These are phyloP conservation scores for Heliocidaris erythrogramma DNA, from an alignment of 35 echinoderm and acorn worm species.

Conservation along the genomic window DNA sequence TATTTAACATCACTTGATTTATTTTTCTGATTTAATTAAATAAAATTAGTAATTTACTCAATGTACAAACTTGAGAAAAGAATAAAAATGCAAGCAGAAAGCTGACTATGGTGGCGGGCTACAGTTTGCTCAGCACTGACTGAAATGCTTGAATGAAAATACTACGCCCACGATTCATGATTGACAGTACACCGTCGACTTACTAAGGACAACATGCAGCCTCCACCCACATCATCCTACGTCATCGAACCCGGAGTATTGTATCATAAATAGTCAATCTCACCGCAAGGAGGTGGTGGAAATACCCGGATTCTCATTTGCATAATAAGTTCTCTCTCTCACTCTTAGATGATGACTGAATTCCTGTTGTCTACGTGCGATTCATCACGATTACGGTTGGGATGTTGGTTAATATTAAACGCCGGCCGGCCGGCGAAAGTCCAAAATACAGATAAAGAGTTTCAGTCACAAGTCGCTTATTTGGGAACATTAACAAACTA, in stretches of 20 bases:
- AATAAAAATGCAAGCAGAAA: too few species aligned
- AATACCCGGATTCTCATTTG: constrained; percentile 33
- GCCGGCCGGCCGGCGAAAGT: constrained; percentile 41
- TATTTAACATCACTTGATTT: too few species aligned
- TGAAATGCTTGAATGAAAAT: neutral
- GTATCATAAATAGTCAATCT: neutral
- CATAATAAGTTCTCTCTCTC: neutral
- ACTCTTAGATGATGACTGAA: neutral
- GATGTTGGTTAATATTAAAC: constrained; percentile 46
- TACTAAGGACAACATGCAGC: too few species aligned
- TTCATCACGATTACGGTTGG: neutral
- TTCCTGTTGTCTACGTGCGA: constrained; percentile 32
- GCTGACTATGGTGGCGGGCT: neutral
- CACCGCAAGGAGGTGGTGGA: constrained; percentile 3
- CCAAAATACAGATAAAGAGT: constrained; percentile 20
- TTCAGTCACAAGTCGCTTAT: neutral
- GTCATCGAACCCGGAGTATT: neutral
- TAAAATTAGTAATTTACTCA: too few species aligned
- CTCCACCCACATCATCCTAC: neutral
- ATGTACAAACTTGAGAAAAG: too few species aligned
- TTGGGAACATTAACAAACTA: neutral
- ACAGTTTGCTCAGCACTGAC: neutral
- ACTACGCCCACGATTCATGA: neutral
- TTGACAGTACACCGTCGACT: neutral
- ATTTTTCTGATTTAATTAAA: too few species aligned